Evolutionary conservation across 2,888 invertebrate genomes (phyloP).

Genomic region (Polydrusus cervinus): DNA sequence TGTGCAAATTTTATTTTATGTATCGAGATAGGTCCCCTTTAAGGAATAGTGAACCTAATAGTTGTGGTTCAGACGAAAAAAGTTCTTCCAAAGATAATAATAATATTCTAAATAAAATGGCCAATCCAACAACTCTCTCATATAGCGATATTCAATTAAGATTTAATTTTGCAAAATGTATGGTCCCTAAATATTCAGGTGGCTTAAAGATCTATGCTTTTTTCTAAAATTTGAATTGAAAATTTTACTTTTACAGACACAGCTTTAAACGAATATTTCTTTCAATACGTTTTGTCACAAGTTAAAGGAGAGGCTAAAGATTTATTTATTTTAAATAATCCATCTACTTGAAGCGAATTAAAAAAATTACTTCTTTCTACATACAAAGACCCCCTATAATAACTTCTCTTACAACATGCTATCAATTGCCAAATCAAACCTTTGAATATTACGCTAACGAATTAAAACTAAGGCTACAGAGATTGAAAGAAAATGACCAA

Average conservation of each 20-base stretch:
- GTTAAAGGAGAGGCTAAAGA: constrained; percentile 7
- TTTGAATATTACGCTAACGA: constrained; percentile 13
- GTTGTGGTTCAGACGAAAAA: background rate
- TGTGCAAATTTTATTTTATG: constrained; percentile 5
- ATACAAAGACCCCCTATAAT: constrained; percentile 10
- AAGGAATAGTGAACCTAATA: background rate
- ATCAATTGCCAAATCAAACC: constrained; percentile 12
- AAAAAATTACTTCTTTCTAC: constrained; percentile 3
- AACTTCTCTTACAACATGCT: too few relatives aligned
- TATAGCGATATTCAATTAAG: constrained; percentile 7
- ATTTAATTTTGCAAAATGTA: too few relatives aligned
- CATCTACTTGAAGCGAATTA: background rate
- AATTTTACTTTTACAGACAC: constrained; percentile 1
- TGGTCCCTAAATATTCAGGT: constrained; percentile 5
- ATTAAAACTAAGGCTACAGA: constrained; percentile 10
- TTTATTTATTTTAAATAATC: constrained; percentile 9
- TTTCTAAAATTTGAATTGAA: background rate
- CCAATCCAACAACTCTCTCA: background rate
- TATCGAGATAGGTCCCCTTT: background rate
- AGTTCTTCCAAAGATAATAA: background rate
- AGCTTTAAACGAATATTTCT: background rate
- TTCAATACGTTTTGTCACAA: constrained; percentile 1
- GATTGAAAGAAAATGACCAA: constrained; percentile 19
- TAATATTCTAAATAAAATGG: constrained; percentile 6
- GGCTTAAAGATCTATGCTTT: background rate